These are phyloP conservation scores for Amphiduros pacificus DNA, from an alignment of 2,888 invertebrate genomes.

Conservation along the genomic window DNA sequence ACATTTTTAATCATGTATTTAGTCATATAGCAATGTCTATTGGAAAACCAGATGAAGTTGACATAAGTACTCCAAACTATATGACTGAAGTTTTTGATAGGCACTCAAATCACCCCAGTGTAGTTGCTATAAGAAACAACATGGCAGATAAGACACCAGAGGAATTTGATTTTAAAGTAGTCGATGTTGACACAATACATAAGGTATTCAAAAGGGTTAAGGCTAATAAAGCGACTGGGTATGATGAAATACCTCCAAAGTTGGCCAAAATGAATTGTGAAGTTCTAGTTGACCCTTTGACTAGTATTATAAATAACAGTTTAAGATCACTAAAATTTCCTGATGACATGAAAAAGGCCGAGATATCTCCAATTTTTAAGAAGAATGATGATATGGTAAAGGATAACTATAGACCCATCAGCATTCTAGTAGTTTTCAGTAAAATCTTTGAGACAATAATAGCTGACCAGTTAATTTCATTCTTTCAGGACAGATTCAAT, in stretches of 20 bases:
- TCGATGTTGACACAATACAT: not conserved
- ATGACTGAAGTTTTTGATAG: not conserved
- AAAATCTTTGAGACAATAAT: not conserved
- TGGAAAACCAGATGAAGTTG: not conserved
- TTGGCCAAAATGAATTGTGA: not conserved
- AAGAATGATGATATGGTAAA: not conserved
- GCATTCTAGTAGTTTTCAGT: not conserved
- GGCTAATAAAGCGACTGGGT: not conserved
- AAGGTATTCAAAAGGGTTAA: not conserved
- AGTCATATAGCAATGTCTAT: not conserved
- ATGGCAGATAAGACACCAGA: not conserved
- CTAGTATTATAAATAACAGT: no score
- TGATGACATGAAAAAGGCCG: not conserved
- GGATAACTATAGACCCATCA: not conserved
- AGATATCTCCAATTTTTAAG: not conserved
- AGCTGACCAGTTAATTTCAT: not conserved
- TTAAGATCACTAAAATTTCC: not conserved
- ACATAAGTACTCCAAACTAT: not conserved
- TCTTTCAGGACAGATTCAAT: not conserved
- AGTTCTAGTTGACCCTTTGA: not conserved
- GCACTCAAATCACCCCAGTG: not conserved
- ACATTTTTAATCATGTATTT: not conserved
- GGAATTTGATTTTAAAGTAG: not conserved
- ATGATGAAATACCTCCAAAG: not conserved
- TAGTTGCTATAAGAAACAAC: not conserved